phyloP scores from a whole-genome alignment of 2,113 vertebrate genomes.

The Bufo bufo region DNA sequence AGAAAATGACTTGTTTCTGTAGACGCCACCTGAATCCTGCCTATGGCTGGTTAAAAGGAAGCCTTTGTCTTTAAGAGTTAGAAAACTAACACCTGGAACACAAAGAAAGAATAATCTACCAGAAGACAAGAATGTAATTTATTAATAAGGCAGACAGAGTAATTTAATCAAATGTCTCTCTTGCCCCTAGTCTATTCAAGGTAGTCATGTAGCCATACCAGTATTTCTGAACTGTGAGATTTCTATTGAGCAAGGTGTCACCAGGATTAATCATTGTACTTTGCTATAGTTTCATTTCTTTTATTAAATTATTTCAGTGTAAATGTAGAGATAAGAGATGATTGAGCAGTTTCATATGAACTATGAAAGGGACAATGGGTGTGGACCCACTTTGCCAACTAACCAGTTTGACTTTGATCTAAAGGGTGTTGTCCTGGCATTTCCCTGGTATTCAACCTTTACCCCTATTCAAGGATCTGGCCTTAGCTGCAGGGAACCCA shows the following conservation, averaged over 20 bases:
- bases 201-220: background rate
- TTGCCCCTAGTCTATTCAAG: background rate
- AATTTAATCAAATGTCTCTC: background rate
- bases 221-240: background rate
- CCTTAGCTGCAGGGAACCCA: too few species aligned
- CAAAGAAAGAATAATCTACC: background rate
- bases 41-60: background rate
- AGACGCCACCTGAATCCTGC: background rate
- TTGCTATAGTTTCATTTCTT: background rate
- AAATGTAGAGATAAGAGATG: background rate
- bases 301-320: background rate
- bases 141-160: background rate
- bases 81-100: slow-evolving; percentile 8
- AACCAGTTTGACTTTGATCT: too few species aligned
- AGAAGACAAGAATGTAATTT: background rate
- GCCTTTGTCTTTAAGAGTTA: background rate
- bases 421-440: too few species aligned
- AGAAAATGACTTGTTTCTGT: background rate
- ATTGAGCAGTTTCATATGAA: background rate
- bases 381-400: too few species aligned
- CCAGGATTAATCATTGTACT: background rate
- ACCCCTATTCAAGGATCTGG: too few species aligned
- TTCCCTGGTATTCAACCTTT: too few species aligned
- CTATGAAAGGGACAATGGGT: background rate
- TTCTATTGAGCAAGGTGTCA: background rate